Evolutionary conservation across 1,140 invertebrate genomes (phyloP), one percentile per base, ranked within the genome.

Genomic region (Lordiphosa mommai): DNA sequence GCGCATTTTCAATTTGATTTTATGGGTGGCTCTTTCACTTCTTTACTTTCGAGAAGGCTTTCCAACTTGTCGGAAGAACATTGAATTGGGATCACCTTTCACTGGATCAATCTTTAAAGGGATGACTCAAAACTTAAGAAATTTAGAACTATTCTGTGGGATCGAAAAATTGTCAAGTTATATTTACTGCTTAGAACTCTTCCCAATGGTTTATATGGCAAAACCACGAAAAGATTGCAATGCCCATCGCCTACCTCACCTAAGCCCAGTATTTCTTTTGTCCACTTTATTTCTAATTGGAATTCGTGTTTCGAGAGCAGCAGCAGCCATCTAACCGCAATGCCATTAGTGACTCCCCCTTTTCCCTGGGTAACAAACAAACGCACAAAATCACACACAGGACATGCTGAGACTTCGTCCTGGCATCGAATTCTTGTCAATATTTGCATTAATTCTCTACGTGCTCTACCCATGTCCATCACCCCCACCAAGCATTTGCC

Each of bases 381-480:
- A 33, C 16, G 13, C 29, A 47, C 27, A 32, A 38, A 50, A 43
- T 43, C 16, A 43, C 10, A 43, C 10, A 29, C 2, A 36, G 33
- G 3, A 36, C 10, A 13, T 14, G 12, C 13, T 7, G 6, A 41
- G 38, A 17, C 30, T 16, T 34, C 16, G 32, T 38, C 32, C 44
- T 57, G 66, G 66, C 66, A 71, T 80, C 55, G 76, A 67, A 80
- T 51, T 71, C 55, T 43, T 67, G 76, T 80, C 76, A 80, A 80
- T 80, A 80, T 80, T 80, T 80, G 60, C 76, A 80, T 82, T 82
- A 80, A 67, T 80, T 82, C 76, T 49, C 47, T 41, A 41, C 41
- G 17, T 20, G 49, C 50, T 58, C 33, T 44, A 49, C 33, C 32
- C 61, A 48, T 33, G 61, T 20, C 17, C 30, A n/a, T n/a, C n/a